Evolutionary conservation across 2,888 invertebrate species (phyloP).

Genomic region (Cancer borealis): DNA sequence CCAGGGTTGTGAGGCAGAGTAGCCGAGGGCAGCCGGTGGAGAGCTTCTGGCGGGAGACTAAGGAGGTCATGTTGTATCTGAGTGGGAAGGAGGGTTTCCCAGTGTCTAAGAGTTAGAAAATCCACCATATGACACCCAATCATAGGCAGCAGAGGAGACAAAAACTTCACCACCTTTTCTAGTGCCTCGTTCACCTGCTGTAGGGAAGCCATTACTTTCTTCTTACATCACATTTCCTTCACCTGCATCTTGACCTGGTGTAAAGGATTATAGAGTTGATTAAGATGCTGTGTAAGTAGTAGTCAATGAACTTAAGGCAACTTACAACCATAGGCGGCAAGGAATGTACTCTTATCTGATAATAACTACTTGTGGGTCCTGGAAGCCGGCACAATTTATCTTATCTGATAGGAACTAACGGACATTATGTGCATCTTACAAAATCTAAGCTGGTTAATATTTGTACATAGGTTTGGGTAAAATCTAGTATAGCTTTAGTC

Average conservation of each 20-base stretch:
- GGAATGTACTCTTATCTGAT: not conserved
- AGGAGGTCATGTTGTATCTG: conserved; percentile 57
- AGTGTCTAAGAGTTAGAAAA: conserved; percentile 56
- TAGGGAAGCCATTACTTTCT: conserved; percentile 40
- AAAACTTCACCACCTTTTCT: conserved; percentile 47
- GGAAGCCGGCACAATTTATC: too few relatives aligned
- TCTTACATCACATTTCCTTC: not conserved
- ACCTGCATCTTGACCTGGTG: not conserved
- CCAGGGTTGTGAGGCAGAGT: not conserved
- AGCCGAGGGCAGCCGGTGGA: conserved; percentile 56
- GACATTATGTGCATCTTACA: too few relatives aligned
- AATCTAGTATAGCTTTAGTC: too few relatives aligned
- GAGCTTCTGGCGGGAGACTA: conserved; percentile 37
- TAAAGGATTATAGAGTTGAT: not conserved
- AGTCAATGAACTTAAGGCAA: not conserved
- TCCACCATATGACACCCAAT: conserved; percentile 65
- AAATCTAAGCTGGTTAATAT: too few relatives aligned
- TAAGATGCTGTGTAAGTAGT: not conserved
- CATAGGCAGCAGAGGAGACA: conserved; percentile 54
- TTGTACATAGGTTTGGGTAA: too few relatives aligned
- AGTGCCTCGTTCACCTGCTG: conserved; percentile 50
- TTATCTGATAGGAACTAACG: too few relatives aligned
- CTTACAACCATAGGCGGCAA: not conserved
- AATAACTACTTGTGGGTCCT: too few relatives aligned
- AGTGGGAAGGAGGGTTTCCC: conserved; percentile 59